Percentiles rank a stretch among this genome's conserved stretches.
These are phyloP conservation scores for Xylota segnis DNA, from an alignment of 2,888 invertebrate genomes.

Conservation along the genomic window DNA sequence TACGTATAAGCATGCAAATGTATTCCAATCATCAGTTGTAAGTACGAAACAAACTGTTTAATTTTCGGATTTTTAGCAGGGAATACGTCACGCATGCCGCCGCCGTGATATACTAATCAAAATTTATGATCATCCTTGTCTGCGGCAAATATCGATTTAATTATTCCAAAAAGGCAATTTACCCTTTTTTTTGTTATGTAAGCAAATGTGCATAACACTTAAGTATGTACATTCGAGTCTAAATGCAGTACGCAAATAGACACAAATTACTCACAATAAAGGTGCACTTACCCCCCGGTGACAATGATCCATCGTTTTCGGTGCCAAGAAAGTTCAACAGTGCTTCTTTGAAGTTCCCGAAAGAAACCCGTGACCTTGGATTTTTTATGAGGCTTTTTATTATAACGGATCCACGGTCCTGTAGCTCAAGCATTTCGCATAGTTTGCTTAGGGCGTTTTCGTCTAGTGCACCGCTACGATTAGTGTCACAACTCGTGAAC, in stretches of 20 bases:
- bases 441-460: constrained; percentile 88
- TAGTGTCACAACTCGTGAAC: constrained; percentile 91
- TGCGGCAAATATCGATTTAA: neutral
- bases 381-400: constrained; percentile 87
- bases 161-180: constrained; percentile 14
- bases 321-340: constrained; percentile 89
- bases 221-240: constrained; percentile 11
- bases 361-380: constrained; percentile 86
- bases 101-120: neutral
- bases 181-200: constrained; percentile 51
- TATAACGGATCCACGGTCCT: constrained; percentile 88
- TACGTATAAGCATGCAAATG: neutral
- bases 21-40: neutral
- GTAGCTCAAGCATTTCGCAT: constrained; percentile 91
- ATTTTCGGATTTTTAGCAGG: neutral
- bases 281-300: constrained; percentile 69
- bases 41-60: neutral
- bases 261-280: constrained; percentile 38
- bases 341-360: constrained; percentile 91
- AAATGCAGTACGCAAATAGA: constrained; percentile 40
- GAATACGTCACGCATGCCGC: neutral
- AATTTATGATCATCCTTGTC: neutral
- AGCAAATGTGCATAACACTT: constrained; percentile 48
- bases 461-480: constrained; percentile 89
- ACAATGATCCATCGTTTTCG: constrained; percentile 81